phyloP scores from a whole-genome alignment of 1,140 invertebrate genomes.

The Oryctes rhinoceros region DNA sequence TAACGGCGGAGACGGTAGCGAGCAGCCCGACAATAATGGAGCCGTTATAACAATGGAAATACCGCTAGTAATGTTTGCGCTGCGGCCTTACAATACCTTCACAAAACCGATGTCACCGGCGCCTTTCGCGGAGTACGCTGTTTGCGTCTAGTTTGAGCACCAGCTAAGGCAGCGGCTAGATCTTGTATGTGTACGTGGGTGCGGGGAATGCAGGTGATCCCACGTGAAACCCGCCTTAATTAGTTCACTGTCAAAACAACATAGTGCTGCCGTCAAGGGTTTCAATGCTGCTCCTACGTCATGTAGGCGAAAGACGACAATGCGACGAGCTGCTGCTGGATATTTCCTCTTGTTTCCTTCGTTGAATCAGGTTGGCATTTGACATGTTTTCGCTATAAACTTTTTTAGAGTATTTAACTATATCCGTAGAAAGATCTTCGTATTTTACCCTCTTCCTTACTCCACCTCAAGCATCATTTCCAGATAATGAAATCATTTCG shows the following conservation, averaged over 20 bases:
- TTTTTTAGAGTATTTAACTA: too few species aligned
- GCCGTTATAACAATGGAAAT: constrained; percentile 37
- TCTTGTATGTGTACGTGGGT: neutral
- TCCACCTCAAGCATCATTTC: too few species aligned
- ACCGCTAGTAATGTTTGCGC: neutral
- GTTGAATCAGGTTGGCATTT: too few species aligned
- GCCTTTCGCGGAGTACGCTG: constrained; percentile 21
- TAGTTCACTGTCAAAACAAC: constrained; percentile 55
- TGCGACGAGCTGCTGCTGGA: neutral
- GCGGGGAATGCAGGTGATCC: constrained; percentile 51
- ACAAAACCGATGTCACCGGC: neutral
- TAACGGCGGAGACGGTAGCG: neutral
- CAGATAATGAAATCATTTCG: too few species aligned
- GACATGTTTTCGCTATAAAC: too few species aligned
- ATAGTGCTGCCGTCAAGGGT: constrained; percentile 41
- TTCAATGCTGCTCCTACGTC: neutral
- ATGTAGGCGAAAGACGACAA: neutral
- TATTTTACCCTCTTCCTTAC: too few species aligned
- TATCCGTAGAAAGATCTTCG: too few species aligned
- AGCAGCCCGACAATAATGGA: constrained; percentile 23
- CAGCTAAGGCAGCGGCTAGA: neutral
- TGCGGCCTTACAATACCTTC: constrained; percentile 13
- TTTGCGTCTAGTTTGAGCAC: neutral
- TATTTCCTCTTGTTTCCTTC: too few species aligned
- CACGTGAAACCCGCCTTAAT: constrained; percentile 55